These are phyloP conservation scores for Laterallus jamaicensis DNA, from an alignment of 2,113 vertebrate species.

Conservation along the genomic window DNA sequence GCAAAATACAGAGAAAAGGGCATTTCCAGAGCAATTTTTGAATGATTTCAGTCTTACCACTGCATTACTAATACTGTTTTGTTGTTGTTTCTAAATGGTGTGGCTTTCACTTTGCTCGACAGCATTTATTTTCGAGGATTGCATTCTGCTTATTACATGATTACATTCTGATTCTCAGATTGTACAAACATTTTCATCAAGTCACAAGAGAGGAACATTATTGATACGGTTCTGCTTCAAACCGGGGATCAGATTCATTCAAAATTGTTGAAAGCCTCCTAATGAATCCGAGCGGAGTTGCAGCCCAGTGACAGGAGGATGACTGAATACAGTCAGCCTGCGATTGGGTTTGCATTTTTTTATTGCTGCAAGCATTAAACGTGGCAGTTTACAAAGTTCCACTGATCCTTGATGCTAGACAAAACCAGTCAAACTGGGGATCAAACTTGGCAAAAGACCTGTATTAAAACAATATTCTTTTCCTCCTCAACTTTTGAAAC, in stretches of 20 bases:
- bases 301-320: constrained; percentile 1
- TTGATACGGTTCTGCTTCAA: constrained; percentile 29
- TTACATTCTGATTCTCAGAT: constrained; percentile 31
- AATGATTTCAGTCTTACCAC: background rate
- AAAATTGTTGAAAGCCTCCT: constrained; percentile 35
- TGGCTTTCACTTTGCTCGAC: constrained; percentile 13
- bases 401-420: background rate
- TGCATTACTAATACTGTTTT: constrained; percentile 3
- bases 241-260: constrained; percentile 21
- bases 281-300: constrained; percentile 43
- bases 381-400: background rate
- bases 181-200: constrained; percentile 50
- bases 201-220: background rate
- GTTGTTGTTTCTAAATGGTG: constrained; percentile 6
- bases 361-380: background rate
- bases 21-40: constrained; percentile 7
- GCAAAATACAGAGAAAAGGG: background rate
- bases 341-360: background rate
- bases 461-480: background rate
- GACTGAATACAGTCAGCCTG: constrained; percentile 25
- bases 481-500: background rate
- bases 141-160: constrained; percentile 29
- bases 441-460: background rate
- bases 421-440: background rate
- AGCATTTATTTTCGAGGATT: constrained; percentile 44